Conservation (phyloP, 2,113 vertebrate species). For the Symphodus melops region DNA sequence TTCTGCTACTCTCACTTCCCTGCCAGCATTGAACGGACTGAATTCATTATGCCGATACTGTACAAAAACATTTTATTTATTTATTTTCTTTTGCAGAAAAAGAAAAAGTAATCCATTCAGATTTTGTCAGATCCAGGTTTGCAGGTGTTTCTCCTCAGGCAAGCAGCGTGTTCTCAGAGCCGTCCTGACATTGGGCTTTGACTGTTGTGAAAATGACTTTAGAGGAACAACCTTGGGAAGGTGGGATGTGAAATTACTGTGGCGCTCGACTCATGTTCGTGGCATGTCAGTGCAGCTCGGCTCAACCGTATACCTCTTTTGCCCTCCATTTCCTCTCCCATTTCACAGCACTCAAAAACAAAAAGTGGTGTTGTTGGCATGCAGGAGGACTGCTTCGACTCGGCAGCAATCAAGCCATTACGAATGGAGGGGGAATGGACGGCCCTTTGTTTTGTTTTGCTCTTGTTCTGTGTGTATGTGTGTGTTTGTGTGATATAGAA, state of each 20-base stretch:
- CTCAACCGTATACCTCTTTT: slow-evolving; percentile 11
- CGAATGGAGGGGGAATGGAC: slow-evolving; percentile 18
- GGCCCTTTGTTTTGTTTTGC: slow-evolving; percentile 42
- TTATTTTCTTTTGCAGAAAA: neutral
- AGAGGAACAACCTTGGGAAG: slow-evolving; percentile 34
- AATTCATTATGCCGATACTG: slow-evolving; percentile 48
- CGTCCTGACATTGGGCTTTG: neutral
- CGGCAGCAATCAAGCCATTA: slow-evolving; percentile 47
- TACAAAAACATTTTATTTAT: slow-evolving; percentile 38
- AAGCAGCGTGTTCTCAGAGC: slow-evolving; percentile 3
- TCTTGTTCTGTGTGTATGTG: neutral
- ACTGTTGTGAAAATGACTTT: slow-evolving; percentile 27
- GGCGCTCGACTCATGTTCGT: slow-evolving; percentile 26
- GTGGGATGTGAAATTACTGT: slow-evolving; percentile 52
- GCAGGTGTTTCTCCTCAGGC: slow-evolving; percentile 14
- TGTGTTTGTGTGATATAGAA: slow-evolving; percentile 35
- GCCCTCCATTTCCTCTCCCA: slow-evolving; percentile 13
- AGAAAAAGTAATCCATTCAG: slow-evolving; percentile 15
- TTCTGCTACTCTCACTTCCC: slow-evolving; percentile 33
- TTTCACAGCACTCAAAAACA: slow-evolving; percentile 19
- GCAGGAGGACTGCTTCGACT: slow-evolving; percentile 40
- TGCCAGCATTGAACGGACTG: slow-evolving; percentile 27
- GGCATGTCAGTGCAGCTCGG: slow-evolving; percentile 27
- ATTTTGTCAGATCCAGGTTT: slow-evolving; percentile 12
- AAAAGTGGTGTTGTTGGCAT: slow-evolving; percentile 31